phyloP scores from a whole-genome alignment of 2,797 vertebrate genomes.

The Pachyuromys duprasi region DNA sequence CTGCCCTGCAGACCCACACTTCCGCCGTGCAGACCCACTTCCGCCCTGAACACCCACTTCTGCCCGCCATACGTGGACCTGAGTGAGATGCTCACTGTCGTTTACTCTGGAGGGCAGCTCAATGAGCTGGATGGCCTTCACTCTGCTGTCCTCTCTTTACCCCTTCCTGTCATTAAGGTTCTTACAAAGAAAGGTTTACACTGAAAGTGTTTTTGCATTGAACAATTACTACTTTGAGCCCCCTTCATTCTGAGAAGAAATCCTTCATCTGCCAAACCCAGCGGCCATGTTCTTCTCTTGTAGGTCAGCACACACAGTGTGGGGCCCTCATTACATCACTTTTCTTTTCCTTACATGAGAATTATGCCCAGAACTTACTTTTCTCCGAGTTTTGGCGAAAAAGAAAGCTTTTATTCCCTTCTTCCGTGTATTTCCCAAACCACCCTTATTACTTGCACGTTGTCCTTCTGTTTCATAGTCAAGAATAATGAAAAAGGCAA shows the following conservation, averaged over 20 bases:
- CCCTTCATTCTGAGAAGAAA: not conserved
- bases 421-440: not conserved
- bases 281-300: not conserved
- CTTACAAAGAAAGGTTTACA: not conserved
- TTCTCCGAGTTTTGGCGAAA: not conserved
- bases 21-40: not conserved
- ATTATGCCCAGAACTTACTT: not conserved
- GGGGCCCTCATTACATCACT: not conserved
- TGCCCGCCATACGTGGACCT: accelerated
- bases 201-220: not conserved
- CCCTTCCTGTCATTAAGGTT: not conserved
- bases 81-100: accelerated
- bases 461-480: not conserved
- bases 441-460: not conserved
- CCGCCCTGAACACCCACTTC: not conserved
- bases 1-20: not conserved
- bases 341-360: not conserved
- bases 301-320: accelerated
- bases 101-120: accelerated
- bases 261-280: not conserved
- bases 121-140: not conserved
- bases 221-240: too few relatives aligned
- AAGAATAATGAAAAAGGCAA: not conserved
- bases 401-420: not conserved
- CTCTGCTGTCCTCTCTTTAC: too few relatives aligned